Base-by-base conservation (phyloP, 1,140 invertebrate genomes). In the Pseudomyrmex pallidus region DNA sequence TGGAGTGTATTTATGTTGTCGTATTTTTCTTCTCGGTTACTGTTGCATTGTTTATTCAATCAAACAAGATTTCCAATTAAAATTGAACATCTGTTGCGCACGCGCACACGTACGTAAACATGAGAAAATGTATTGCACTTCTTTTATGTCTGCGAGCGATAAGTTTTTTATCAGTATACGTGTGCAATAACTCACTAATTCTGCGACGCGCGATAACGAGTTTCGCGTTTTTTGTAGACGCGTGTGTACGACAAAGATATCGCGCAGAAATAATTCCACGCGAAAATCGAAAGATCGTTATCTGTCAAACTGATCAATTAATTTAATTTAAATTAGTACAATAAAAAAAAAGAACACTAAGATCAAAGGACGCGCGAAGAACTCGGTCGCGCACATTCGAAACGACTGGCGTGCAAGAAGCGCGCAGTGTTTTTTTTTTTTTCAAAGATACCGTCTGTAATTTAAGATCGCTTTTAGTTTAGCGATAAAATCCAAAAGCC, bases 401-500 rank as follows among this genome's bases (percentile, higher is more conserved):
- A 25, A 25, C 25, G 25, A 25, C 25, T 25, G 25, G 1, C 22
- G 22, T 25, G 2, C 22, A 25, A 25, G 22, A 25, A 25, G 22
- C 22, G 22, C 25, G 25, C 25, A 25, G 25, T 25, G 25, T 25
- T 25, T 25, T 25, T 25, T 25, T 25, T 25, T 25, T 3, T 35
- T 35, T 4, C 0, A 4, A 59, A 5, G 35, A 0, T 15, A 22
- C 4, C 8, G 50, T 2, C 44, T 13, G n/a, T 80, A 72, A 50
- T 0, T 35, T 1, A 70, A 80, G n/a, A 80, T 44, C 48, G 35
- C 1, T 15, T 15, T 9, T 80, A 50, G 20, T 80, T 70, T 59
- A 50, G 66, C 20, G n/a, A 70, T 61, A 72, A 72, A 70, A 80
- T 52, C 56, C 20, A 59, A 35, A 5, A 67, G 8, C 12, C n/a